phyloP scores from a whole-genome alignment of 2,113 vertebrate species.

The Pipra filicauda region DNA sequence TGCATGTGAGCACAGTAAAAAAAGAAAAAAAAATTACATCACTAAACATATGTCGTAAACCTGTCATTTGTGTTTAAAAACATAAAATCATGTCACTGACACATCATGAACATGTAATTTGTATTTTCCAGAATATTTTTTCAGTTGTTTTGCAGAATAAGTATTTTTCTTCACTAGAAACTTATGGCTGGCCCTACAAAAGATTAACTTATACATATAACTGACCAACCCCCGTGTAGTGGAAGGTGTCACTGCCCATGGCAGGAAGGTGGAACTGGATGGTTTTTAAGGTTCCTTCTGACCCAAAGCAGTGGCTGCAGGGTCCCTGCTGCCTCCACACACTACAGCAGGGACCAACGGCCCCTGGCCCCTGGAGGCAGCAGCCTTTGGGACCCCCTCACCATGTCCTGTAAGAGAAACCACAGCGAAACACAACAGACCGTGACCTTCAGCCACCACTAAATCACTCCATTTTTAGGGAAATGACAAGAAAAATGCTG shows the following conservation, averaged over 20 bases:
- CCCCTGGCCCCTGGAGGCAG: neutral
- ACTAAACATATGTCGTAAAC: neutral
- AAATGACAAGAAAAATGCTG: accelerated
- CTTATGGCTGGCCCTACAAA: neutral
- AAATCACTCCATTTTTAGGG: neutral
- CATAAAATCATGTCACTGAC: neutral
- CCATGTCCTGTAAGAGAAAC: neutral
- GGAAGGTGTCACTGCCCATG: neutral
- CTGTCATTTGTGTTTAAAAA: neutral
- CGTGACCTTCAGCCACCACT: neutral
- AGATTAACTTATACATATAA: neutral
- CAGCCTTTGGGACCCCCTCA: neutral
- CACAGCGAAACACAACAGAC: neutral
- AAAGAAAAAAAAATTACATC: neutral
- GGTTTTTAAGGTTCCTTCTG: neutral
- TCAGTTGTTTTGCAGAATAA: neutral
- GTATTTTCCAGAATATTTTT: neutral
- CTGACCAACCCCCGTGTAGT: accelerated
- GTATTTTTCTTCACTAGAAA: neutral
- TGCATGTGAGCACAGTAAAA: accelerated
- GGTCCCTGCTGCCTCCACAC: neutral
- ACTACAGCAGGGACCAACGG: neutral
- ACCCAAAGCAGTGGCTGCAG: accelerated
- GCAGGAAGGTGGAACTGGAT: neutral
- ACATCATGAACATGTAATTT: accelerated